phyloP scores from a whole-genome alignment of 2,113 vertebrate species.

The Collichthys lucidus region DNA sequence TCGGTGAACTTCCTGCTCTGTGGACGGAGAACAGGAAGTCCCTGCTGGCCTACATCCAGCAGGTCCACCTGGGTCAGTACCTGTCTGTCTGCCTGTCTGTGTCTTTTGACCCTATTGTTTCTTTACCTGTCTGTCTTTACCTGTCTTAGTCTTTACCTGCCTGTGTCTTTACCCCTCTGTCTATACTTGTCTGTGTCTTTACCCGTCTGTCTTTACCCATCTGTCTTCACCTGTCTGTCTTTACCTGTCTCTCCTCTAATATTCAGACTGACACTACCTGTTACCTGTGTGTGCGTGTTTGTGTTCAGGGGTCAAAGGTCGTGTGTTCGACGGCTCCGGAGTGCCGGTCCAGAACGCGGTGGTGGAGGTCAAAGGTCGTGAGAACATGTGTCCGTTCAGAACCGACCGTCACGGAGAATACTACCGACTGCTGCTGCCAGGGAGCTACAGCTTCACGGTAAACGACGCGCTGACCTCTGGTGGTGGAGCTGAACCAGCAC shows the following conservation, averaged over 20 bases:
- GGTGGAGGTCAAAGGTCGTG: constrained; percentile 88
- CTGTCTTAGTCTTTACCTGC: too few relatives aligned
- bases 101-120: neutral
- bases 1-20: constrained; percentile 81
- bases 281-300: constrained; percentile 8
- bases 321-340: constrained; percentile 85
- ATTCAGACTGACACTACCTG: neutral
- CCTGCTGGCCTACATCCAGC: constrained; percentile 90
- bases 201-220: too few relatives aligned
- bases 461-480: neutral
- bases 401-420: constrained; percentile 92
- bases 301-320: constrained; percentile 92
- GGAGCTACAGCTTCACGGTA: constrained; percentile 91
- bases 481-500: neutral
- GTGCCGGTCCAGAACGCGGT: constrained; percentile 85
- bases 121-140: neutral
- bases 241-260: neutral
- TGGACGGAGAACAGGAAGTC: constrained; percentile 91
- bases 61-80: constrained; percentile 92
- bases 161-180: too few relatives aligned
- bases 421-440: constrained; percentile 92
- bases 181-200: too few relatives aligned
- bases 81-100: neutral
- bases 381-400: constrained; percentile 89
- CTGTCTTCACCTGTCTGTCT: neutral